A percentile compares a stretch with the other conserved stretches of the same genome.
Conservation (phyloP, 2,888 invertebrate genomes). For the Entomobrya multifasciata region DNA sequence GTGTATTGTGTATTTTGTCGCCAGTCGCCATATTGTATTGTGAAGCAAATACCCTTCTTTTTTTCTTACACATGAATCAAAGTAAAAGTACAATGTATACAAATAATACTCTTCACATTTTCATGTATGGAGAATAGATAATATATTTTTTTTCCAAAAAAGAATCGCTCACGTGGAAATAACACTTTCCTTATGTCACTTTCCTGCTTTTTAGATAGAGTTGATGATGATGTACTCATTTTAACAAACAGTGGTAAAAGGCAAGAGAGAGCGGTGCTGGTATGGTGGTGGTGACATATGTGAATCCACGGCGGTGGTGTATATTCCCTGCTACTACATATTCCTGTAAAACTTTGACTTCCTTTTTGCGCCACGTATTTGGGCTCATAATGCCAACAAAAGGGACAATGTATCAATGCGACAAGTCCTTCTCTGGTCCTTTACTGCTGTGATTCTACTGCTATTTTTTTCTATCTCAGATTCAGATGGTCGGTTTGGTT, state of each 20-base stretch:
- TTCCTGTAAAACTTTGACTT: slow-evolving; percentile 46
- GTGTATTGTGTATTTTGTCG: slow-evolving; percentile 54
- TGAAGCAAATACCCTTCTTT: slow-evolving; percentile 1
- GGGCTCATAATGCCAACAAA: slow-evolving; percentile 4
- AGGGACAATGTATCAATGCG: slow-evolving; percentile 51
- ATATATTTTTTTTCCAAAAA: slow-evolving; percentile 36
- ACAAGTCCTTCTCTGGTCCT: slow-evolving; percentile 26
- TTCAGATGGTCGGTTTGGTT: slow-evolving; percentile 34
- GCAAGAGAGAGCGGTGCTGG: background rate
- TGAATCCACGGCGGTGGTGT: slow-evolving; percentile 3
- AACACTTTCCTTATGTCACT: slow-evolving; percentile 73
- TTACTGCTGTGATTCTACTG: background rate
- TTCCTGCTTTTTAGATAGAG: slow-evolving; percentile 1
- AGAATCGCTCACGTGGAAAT: slow-evolving; percentile 72
- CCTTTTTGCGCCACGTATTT: background rate
- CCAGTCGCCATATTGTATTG: slow-evolving; percentile 33
- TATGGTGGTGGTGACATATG: slow-evolving; percentile 50
- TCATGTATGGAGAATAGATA: background rate
- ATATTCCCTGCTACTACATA: background rate
- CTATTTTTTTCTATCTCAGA: background rate
- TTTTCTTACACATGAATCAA: background rate
- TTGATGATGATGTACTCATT: slow-evolving; percentile 26
- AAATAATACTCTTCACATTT: slow-evolving; percentile 31
- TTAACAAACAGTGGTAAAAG: too few relatives aligned
- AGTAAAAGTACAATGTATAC: too few relatives aligned